Evolutionary conservation across 2,888 invertebrate species (phyloP).

Genomic region (Synanthedon formicaeformis): DNA sequence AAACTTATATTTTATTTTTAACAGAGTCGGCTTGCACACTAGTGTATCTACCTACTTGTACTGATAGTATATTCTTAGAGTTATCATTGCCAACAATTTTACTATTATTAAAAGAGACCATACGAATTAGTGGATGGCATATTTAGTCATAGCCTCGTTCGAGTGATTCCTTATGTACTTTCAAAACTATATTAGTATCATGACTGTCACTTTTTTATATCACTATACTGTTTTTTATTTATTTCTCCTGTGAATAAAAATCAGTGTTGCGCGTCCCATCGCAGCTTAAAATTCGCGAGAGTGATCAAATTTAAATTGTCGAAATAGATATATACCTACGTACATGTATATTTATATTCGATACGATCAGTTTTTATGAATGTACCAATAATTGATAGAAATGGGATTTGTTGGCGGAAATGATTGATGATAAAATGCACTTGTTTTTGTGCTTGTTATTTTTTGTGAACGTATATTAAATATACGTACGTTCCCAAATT

Average conservation of each 20-base stretch:
- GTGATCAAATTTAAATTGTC: conserved; percentile 24
- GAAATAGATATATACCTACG: background rate
- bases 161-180: no score
- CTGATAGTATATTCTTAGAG: no score
- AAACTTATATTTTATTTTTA: no score
- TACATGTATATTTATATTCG: background rate
- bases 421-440: background rate
- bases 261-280: conserved; percentile 11
- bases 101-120: no score
- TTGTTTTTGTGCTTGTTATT: background rate
- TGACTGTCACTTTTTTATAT: background rate
- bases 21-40: no score
- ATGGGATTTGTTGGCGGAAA: conserved; percentile 1
- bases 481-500: no score
- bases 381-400: conserved; percentile 2
- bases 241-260: background rate
- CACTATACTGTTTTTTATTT: background rate
- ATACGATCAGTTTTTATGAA: background rate
- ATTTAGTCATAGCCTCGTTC: no score
- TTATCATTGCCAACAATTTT: no score
- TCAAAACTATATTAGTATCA: no score
- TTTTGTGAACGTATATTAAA: no score
- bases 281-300: conserved; percentile 18
- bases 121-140: no score
- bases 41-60: no score